Evolutionary conservation across 2,888 invertebrate species (phyloP), one percentile per base, ranked within the genome.

Genomic region (Torymus texanus): DNA sequence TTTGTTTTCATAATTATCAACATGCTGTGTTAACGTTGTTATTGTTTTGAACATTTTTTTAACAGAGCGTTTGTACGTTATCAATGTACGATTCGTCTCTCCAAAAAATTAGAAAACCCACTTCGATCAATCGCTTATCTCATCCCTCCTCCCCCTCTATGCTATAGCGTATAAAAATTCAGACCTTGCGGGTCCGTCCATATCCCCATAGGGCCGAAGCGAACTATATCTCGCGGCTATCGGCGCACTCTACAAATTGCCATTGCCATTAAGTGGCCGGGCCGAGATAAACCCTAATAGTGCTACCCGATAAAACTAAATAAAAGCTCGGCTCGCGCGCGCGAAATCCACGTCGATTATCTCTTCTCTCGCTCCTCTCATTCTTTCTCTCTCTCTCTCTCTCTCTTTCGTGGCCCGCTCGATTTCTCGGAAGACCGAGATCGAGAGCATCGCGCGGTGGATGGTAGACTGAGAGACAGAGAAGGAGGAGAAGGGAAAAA

Each of bases 191-290:
- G 16, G n/a, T 3, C n/a, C 11, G n/a, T 12, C 41, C 10, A 41
- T 41, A 29, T 29, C 29, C 29, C 29, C 29, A 8, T 8, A 8
- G 29, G 29, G 5, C 8, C 5, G 4, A 29, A 3, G 5, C 8
- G 29, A 8, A 29, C 29, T 29, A 41, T 41, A 41, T 41, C 8
- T 66, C 50, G 50, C 51, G 14, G n/a, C 58, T 75, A 63, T 66
- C 58, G 11, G 66, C 51, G 8, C 41, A 41, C 73, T 67, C 78
- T 62, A 72, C 67, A 67, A 78, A 78, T 78, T 78, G 67, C 67
- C 78, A 55, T 66, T 56, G 67, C 67, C 73, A 78, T 78, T 78
- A 73, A 73, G 72, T 53, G 50, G 55, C 61, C 41, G 8, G 65
- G 21, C 51, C 67, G 66, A 67, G 66, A 41, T 41, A 41, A 72